Base-by-base conservation (phyloP, 1,140 invertebrate genomes). In the Pteromalus puparum region DNA sequence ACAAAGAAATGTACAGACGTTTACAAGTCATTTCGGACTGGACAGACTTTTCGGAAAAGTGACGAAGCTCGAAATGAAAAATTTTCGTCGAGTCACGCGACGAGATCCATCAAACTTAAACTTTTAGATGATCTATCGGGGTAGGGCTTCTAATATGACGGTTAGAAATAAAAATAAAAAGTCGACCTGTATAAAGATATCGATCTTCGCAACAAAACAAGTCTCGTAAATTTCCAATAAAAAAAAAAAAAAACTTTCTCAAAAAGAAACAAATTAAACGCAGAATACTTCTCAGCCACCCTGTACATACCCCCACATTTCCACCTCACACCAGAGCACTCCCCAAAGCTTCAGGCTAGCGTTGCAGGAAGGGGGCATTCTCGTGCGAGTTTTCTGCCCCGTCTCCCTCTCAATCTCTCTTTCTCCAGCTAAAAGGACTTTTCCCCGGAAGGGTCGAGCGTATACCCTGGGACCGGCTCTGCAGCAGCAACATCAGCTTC, bases 361-460 rank as follows among this genome's bases (percentile, higher is more conserved):
- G 21, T 61, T 0, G 38, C 38, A 7, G 21, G 53, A 61, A 61
- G 53, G 67, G 78, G 67, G 34, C 34, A 72, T 67, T 38, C 65
- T 46, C 78, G 28, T 67, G 77, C 42, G 70, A 61, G 53, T 61
- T 61, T 61, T 61, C 53, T 61, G 53, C 53, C 53, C 53, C 53
- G 53, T 61, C 53, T 61, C 53, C 53, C 21, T n/a, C 53, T 46
- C 68, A 30, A 48, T 61, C 53, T 61, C 53, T 61, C 53, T 61
- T 61, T 21, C 53, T 53, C 28, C n/a, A 61, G 80, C 70, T 61
- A 70, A 81, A 81, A 81, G 70, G 72, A 75, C 73, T 76, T 83
- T 76, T 77, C 73, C 75, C 13, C 74, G 74, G 81, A 83, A 77
- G 81, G 81, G 53, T 77, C 74, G 53, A 61, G 53, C 18, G 18